A percentile compares a stretch with the other conserved stretches of the same genome.
Conservation (phyloP, 2,113 vertebrate species). For the Notothenia rossii region DNA sequence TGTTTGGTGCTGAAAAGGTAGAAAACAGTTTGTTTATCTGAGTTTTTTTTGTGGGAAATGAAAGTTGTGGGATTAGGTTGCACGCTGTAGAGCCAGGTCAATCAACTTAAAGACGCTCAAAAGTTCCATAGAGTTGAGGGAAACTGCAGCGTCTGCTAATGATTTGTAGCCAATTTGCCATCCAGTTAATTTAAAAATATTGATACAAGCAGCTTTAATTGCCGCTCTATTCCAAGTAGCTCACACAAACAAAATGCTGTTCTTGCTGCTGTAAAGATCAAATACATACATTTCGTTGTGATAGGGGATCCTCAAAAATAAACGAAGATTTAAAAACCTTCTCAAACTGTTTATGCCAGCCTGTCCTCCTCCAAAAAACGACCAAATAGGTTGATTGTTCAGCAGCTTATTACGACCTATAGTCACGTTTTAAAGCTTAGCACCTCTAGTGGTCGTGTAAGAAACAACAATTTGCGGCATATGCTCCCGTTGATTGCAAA, state of each 20-base stretch:
- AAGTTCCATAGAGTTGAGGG: background rate
- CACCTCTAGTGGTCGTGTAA: too few relatives aligned
- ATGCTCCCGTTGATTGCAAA: too few relatives aligned
- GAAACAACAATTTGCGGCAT: too few relatives aligned
- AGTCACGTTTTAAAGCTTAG: too few relatives aligned
- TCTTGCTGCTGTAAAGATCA: background rate
- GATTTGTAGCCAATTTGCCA: background rate
- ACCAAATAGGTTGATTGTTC: too few relatives aligned
- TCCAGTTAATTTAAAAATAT: constrained; percentile 1
- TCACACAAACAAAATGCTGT: background rate
- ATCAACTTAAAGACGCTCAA: background rate
- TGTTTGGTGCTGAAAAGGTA: background rate
- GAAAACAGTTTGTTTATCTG: background rate
- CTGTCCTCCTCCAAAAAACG: too few relatives aligned
- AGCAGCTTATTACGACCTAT: too few relatives aligned
- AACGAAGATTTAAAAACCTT: background rate
- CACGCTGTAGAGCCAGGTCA: background rate
- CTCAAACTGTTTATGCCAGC: background rate
- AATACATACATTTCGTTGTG: background rate
- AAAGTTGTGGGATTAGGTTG: background rate
- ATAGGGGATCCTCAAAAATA: background rate
- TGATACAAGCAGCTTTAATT: background rate
- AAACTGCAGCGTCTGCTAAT: background rate
- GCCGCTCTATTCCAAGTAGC: background rate
- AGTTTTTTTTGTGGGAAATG: background rate